phyloP scores from a whole-genome alignment of 2,797 vertebrate genomes.

The Trematomus bernacchii region DNA sequence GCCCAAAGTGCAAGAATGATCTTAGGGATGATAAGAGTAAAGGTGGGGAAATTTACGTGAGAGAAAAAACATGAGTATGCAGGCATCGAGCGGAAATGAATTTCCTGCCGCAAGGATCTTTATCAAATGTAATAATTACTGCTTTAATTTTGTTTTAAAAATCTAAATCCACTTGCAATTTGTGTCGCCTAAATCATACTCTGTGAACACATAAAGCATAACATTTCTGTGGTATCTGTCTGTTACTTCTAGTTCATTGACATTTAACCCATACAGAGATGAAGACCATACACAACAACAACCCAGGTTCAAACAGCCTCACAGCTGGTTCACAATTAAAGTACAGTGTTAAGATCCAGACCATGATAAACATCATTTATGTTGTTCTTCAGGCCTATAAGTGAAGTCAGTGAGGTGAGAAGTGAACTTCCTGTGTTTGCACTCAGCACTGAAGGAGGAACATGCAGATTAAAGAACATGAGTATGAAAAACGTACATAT shows the following conservation, averaged over 20 bases:
- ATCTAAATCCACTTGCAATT: too few species aligned
- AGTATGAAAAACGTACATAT: not conserved
- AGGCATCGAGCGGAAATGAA: constrained; percentile 36
- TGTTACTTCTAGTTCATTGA: too few species aligned
- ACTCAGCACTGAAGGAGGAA: constrained; percentile 46
- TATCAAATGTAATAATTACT: too few species aligned
- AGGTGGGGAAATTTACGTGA: constrained; percentile 74
- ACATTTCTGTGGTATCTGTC: too few species aligned
- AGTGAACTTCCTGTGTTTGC: constrained; percentile 76
- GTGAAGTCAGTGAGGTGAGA: constrained; percentile 71
- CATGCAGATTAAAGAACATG: constrained; percentile 6
- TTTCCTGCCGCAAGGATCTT: constrained; percentile 37
- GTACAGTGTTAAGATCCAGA: constrained; percentile 17
- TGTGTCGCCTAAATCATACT: too few species aligned
- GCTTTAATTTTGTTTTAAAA: too few species aligned
- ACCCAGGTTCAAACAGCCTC: accelerated
- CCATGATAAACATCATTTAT: constrained; percentile 10
- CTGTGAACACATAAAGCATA: too few species aligned
- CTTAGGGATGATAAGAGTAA: constrained; percentile 60
- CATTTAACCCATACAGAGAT: too few species aligned
- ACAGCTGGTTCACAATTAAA: not conserved
- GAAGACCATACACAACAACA: too few species aligned
- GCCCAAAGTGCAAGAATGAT: constrained; percentile 53
- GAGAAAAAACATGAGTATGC: constrained; percentile 48
- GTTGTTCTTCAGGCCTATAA: not conserved